Conservation (phyloP, 2,113 vertebrate genomes). For the Centropus bengalensis region DNA sequence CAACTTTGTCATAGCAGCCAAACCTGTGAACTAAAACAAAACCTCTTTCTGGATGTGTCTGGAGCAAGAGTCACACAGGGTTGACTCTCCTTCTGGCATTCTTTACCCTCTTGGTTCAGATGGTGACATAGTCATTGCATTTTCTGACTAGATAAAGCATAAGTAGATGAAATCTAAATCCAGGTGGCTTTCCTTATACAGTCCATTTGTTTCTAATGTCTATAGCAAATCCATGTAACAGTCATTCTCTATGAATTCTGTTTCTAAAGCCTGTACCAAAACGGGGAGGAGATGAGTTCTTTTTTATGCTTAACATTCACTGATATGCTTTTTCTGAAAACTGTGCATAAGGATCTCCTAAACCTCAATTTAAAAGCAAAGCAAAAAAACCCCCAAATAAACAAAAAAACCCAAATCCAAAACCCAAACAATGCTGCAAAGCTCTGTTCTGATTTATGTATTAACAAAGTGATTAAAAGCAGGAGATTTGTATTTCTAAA, state of each 20-base stretch:
- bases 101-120: neutral
- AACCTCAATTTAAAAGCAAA: neutral
- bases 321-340: neutral
- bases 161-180: neutral
- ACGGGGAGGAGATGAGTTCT: neutral
- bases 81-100: neutral
- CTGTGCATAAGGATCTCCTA: neutral
- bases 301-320: neutral
- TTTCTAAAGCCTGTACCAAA: neutral
- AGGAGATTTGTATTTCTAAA: neutral
- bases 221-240: neutral
- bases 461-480: neutral
- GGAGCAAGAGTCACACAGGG: neutral
- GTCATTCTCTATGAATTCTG: neutral
- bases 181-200: neutral
- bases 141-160: neutral
- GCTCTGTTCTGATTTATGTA: neutral
- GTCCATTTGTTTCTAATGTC: neutral
- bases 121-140: neutral
- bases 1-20: neutral
- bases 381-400: no score
- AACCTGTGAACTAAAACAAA: neutral
- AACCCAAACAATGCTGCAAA: neutral
- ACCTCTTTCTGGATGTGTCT: neutral
- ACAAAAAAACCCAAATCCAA: neutral